Evolutionary conservation across 2,888 invertebrate species (phyloP), one percentile per base, ranked within the genome.

Genomic region (Liopterus haemorrhoidalis): DNA sequence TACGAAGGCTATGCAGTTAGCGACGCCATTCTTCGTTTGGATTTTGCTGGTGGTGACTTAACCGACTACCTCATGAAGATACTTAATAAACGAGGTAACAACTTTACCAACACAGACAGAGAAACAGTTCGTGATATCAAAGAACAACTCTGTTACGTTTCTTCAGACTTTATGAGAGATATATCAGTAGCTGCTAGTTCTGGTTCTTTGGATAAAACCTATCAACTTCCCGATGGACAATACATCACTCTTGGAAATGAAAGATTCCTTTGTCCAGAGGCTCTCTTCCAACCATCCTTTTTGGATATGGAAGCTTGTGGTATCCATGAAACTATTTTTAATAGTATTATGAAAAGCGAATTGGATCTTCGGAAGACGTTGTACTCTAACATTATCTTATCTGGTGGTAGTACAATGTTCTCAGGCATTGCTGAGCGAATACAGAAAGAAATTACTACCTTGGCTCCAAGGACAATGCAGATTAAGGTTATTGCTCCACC

Each of bases 301-400:
- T 64, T 84, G 71, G 79, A 79, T 58, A 81, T 82, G 80, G 82
- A 84, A 73, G 81, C 84, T 48, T 79, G 79, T 60, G 85, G 85
- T 55, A 83, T 85, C 64, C 85, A 85, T 64, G 84, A 85, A 68
- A 85, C 84, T 55, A 82, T 82, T 16, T 90, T 86, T 79, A 88
- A 89, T 70, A 86, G 86, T 40, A 89, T 90, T 78, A 89, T 89
- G 89, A 90, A 88, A 77, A 90, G 89, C 72, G 89, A 89, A 70
- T 85, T 89, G 50, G 89, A 90, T 68, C 89, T 89, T 76, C 81
- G 88, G 78, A 86, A 87, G 76, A 88, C 89, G 71, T 70, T 89
- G 71, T 89, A 89, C 72, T 87, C 88, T 73, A 87, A 87, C 75
- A 85, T 85, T 59, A 89, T 90, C 43, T 72, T 90, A 60, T 89